These are phyloP conservation scores for Bryconaethiops microstoma DNA, from an alignment of 2,797 vertebrate genomes.

Conservation along the genomic window DNA sequence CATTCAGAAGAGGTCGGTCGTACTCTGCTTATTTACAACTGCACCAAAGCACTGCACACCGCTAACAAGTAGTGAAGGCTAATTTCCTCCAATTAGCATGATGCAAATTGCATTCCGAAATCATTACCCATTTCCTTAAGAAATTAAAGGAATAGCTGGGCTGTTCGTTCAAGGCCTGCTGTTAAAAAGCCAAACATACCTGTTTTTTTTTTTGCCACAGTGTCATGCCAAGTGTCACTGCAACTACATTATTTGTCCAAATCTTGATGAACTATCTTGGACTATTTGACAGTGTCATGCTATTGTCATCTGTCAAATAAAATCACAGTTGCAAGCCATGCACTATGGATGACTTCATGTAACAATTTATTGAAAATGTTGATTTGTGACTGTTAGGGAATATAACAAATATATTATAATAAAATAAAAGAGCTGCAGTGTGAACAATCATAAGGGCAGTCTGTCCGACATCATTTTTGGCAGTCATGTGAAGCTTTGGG, in stretches of 20 bases:
- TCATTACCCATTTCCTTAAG: constrained; percentile 5
- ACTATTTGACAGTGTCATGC: background rate
- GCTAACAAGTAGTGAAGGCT: constrained; percentile 6
- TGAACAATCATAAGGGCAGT: constrained; percentile 3
- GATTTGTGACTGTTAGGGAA: background rate
- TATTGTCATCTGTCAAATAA: background rate
- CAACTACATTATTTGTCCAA: background rate
- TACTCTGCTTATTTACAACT: background rate
- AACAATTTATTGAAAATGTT: background rate
- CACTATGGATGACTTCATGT: background rate
- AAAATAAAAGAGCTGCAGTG: background rate
- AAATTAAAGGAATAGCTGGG: background rate
- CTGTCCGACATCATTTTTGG: constrained; percentile 5
- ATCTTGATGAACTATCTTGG: background rate
- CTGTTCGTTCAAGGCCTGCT: background rate
- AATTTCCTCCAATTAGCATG: background rate
- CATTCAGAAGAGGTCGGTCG: background rate
- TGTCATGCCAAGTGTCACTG: background rate
- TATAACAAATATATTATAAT: background rate
- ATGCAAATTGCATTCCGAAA: background rate
- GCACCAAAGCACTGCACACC: background rate
- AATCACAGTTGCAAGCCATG: background rate
- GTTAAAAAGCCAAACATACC: background rate
- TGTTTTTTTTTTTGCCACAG: no score
- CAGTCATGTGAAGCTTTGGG: background rate